Evolutionary conservation across 1,140 invertebrate species (phyloP).

Genomic region (Aporrectodea caliginosa): DNA sequence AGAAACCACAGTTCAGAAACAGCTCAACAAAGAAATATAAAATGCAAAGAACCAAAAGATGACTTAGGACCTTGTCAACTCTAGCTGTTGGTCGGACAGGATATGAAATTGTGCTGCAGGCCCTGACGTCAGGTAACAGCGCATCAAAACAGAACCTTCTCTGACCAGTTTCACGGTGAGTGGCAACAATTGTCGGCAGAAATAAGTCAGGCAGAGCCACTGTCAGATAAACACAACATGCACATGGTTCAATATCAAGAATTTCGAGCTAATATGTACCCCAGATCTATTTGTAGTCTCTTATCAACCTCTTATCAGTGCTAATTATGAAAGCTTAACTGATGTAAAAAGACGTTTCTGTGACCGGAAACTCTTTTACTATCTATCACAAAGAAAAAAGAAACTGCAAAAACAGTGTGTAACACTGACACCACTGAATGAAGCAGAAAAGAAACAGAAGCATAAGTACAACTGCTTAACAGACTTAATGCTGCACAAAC

Average conservation of each 20-base stretch:
- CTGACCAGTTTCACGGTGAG: background rate
- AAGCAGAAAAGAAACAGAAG: too few species aligned
- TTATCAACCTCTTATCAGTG: background rate
- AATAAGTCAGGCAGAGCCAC: background rate
- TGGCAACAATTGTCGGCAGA: background rate
- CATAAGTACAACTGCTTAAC: too few species aligned
- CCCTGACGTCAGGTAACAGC: background rate
- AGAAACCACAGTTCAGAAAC: background rate
- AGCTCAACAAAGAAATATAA: background rate
- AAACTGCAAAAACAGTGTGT: too few species aligned
- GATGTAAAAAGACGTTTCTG: background rate
- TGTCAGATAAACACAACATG: too few species aligned
- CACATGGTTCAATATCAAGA: background rate
- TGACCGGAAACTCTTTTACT: too few species aligned
- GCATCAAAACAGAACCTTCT: background rate
- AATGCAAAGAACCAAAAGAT: background rate
- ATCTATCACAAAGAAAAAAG: too few species aligned
- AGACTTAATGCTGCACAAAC: too few species aligned
- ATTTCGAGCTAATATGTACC: background rate
- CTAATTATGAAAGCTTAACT: background rate
- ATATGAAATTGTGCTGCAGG: background rate
- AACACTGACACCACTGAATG: too few species aligned
- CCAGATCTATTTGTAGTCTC: background rate
- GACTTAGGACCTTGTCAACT: background rate
- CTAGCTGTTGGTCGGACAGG: background rate